Evolutionary conservation across 2,888 invertebrate genomes (phyloP).

Genomic region (Ophion ellenae): DNA sequence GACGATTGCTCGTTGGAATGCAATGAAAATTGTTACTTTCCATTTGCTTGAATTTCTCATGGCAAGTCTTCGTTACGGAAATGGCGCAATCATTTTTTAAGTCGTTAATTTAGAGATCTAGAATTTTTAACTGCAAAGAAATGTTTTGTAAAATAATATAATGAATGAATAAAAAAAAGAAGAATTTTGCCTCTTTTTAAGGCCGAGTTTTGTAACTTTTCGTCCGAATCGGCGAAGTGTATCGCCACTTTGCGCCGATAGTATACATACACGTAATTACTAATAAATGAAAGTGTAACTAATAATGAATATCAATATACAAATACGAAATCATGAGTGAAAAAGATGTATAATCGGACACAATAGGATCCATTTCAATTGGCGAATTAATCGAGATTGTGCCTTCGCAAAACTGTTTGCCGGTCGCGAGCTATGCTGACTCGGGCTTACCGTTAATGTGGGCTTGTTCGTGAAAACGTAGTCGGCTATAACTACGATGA

Average conservation of each 20-base stretch:
- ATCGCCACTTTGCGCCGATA: not conserved
- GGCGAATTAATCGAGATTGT: not conserved
- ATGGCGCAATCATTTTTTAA: no score
- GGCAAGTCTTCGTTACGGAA: no score
- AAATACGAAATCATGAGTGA: not conserved
- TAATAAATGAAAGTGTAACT: not conserved
- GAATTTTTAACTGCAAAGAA: no score
- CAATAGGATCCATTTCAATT: no score
- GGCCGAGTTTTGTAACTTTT: not conserved
- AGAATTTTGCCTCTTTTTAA: not conserved
- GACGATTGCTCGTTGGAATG: no score
- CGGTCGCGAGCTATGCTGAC: no score
- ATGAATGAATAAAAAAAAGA: no score
- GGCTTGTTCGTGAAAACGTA: conserved; percentile 88
- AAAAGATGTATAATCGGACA: not conserved
- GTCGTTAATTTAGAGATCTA: no score
- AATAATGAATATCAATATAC: not conserved
- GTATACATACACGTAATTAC: not conserved
- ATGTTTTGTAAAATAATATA: no score
- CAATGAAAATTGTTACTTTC: no score
- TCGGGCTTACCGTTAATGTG: conserved; percentile 86
- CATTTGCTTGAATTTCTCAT: no score
- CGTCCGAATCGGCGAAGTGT: not conserved
- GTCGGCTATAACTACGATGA: conserved; percentile 89
- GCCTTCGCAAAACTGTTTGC: no score